Conservation (phyloP, 2,888 invertebrate species). For the Chironomus riparius region DNA sequence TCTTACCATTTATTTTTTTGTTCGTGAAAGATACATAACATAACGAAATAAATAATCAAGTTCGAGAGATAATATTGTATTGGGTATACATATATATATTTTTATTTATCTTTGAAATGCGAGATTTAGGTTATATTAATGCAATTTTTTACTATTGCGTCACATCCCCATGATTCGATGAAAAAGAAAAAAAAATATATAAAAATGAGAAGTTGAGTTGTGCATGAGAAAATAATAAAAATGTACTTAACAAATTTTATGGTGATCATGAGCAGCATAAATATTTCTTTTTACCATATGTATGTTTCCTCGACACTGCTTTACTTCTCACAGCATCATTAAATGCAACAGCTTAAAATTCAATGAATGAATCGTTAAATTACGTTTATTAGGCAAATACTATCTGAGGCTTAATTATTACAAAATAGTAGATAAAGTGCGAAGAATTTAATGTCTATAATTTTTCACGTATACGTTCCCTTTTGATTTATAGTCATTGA, state of each 20-base stretch:
- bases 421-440: no score
- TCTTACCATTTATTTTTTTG: neutral
- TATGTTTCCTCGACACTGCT: neutral
- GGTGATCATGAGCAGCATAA: neutral
- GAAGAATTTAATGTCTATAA: no score
- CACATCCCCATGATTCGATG: neutral
- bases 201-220: no score
- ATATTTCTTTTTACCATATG: neutral
- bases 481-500: no score
- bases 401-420: no score
- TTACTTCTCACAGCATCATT: neutral
- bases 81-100: neutral
- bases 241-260: neutral
- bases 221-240: no score
- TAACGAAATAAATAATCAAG: no score
- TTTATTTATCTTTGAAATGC: neutral
- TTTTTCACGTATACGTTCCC: no score
- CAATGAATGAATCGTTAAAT: no score
- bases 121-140: constrained; percentile 6
- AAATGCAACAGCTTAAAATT: no score
- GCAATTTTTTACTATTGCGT: constrained; percentile 1
- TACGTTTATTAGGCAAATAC: no score
- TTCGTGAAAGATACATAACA: neutral
- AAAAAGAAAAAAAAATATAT: no score
- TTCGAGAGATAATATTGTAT: neutral